Conservation (phyloP, 2,797 vertebrate species). For the Craterocephalus amniculus region DNA sequence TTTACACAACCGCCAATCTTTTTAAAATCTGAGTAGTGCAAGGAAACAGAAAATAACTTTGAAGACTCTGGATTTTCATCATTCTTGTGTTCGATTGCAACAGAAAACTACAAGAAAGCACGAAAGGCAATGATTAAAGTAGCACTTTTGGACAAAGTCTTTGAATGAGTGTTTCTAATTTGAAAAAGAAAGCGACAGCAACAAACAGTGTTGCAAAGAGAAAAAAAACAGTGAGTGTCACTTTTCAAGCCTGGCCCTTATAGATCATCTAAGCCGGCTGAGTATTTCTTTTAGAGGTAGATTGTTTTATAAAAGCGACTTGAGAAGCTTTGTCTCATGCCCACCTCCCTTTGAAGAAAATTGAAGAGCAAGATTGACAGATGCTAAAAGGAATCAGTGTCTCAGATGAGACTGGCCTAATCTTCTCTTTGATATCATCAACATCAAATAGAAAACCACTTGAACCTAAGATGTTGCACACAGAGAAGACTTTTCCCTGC, state of each 20-base stretch:
- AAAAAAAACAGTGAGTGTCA: neutral
- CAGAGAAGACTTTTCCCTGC: constrained; percentile 17
- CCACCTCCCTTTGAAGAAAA: constrained; percentile 63
- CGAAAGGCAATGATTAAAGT: constrained; percentile 38
- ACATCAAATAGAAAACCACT: constrained; percentile 65
- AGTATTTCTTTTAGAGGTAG: constrained; percentile 40
- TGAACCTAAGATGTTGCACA: constrained; percentile 37
- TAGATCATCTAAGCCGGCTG: constrained; percentile 21
- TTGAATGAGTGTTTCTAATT: constrained; percentile 4
- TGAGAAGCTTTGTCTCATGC: constrained; percentile 25
- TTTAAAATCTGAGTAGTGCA: neutral
- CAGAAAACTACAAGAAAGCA: neutral
- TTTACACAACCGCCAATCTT: neutral
- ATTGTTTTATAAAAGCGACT: constrained; percentile 41
- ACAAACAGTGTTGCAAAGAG: constrained; percentile 18
- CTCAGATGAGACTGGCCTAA: constrained; percentile 47
- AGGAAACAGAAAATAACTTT: neutral
- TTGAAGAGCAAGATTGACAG: constrained; percentile 43
- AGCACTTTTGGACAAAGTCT: neutral
- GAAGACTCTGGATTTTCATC: neutral
- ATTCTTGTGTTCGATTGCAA: neutral
- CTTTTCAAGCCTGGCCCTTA: constrained; percentile 2
- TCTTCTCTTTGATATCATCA: constrained; percentile 68
- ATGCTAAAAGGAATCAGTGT: constrained; percentile 54
- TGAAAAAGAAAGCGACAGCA: constrained; percentile 28